Evolutionary conservation across 2,797 vertebrate species (phyloP), one percentile per base, ranked within the genome.

Genomic region (Platalea minor): DNA sequence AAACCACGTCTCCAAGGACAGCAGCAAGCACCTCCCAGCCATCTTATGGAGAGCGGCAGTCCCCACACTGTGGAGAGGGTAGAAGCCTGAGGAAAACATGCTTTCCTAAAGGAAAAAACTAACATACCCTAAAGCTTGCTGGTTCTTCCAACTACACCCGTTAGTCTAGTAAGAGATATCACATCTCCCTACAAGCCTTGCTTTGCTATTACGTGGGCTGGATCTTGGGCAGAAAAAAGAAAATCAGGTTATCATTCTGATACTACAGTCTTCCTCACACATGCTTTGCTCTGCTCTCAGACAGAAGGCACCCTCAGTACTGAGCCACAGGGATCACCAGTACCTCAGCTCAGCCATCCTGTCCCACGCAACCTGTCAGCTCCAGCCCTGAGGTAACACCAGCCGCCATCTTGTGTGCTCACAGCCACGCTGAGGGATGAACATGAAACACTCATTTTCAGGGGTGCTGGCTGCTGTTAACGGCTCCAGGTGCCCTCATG

Each of bases 341-440:
- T 50, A 51, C 67, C 67, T 61, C 21, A 29, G 41, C 12, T 17
- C 17, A 12, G 48, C 33, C 39, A 6, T 5, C 20, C 14, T 1
- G 0, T 29, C 28, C 24, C 51, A 56, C 16, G 4, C 1, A 0
- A 6, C 13, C 35, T 11, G 8, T 4, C 56, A 13, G 61, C 37
- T 50, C 10, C 48, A 26, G 20, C 31, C 33, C 68, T 20, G 15
- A 69, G 37, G 37, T n/a, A 45, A 78, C 28, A 6, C 39, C 63
- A 56, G 53, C 50, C 1, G 0, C 76, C 20, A 26, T 46, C 50
- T 46, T n/a, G 37, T 2, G 6, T 18, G 31, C 41, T 17, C 28
- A 4, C 43, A 25, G 69, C 48, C 24, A 6, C 0, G 0, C 3
- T 1, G 1, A 43, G n/a, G 13, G 16, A 65, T 5, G 16, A 68